phyloP scores from a whole-genome alignment of 2,797 vertebrate species.

The Mallotus villosus region DNA sequence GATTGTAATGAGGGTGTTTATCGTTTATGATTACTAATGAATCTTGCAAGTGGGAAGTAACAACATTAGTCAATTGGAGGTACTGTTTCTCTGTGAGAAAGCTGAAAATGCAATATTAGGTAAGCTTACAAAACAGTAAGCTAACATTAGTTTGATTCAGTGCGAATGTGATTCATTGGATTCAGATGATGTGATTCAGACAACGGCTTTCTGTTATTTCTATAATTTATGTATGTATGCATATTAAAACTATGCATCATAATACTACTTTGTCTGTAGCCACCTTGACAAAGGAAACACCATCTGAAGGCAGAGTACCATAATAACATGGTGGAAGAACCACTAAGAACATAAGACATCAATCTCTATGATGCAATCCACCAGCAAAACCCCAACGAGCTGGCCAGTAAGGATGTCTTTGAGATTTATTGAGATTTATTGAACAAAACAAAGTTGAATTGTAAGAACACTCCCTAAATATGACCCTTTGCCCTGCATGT shows the following conservation, averaged over 20 bases:
- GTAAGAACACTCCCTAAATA: neutral
- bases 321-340: constrained; percentile 15
- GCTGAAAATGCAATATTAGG: too few relatives aligned
- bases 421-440: neutral
- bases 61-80: too few relatives aligned
- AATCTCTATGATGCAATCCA: neutral
- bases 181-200: neutral
- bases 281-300: constrained; percentile 8
- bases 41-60: neutral
- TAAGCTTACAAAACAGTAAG: neutral
- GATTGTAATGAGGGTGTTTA: neutral
- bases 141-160: neutral
- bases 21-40: neutral
- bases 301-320: constrained; percentile 12
- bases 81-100: neutral
- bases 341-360: constrained; percentile 21
- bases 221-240: neutral
- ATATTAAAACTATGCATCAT: neutral
- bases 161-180: neutral
- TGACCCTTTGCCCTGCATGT: neutral
- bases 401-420: neutral
- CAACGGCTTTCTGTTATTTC: neutral
- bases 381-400: neutral
- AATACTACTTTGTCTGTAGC: neutral
- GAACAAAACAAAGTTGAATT: neutral